Evolutionary conservation across 2,113 vertebrate genomes (phyloP).

Genomic region (Hemiscyllium ocellatum): DNA sequence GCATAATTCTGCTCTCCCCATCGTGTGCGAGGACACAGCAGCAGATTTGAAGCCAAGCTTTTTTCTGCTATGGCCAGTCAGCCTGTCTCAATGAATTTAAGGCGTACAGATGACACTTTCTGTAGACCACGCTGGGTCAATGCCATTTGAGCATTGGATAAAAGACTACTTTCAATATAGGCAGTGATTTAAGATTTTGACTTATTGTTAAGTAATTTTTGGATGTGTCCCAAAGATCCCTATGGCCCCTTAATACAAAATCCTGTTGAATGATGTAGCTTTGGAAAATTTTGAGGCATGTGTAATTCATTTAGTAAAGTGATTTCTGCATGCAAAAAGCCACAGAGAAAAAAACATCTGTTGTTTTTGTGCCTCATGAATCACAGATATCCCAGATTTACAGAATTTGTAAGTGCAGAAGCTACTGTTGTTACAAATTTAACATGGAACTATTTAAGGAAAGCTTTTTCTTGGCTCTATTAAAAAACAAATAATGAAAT

Average conservation of each 20-base stretch:
- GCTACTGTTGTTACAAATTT: neutral
- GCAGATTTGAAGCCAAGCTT: neutral
- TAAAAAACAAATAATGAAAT: neutral
- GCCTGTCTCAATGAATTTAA: constrained; percentile 21
- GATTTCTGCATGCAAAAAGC: constrained; percentile 8
- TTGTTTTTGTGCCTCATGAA: neutral
- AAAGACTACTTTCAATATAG: constrained; percentile 8
- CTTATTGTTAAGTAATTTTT: constrained; percentile 14
- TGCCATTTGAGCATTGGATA: constrained; percentile 2
- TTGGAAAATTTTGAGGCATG: constrained; percentile 20
- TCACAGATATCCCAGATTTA: neutral
- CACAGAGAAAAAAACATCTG: neutral
- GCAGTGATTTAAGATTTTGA: constrained; percentile 12
- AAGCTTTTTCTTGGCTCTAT: neutral
- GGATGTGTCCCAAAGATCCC: constrained; percentile 5
- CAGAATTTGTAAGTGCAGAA: neutral
- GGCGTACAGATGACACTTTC: neutral
- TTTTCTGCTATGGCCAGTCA: neutral
- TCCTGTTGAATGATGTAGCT: constrained; percentile 19
- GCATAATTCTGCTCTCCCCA: neutral
- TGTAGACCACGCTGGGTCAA: neutral
- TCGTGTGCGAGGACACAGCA: neutral
- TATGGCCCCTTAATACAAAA: constrained; percentile 24
- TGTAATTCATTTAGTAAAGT: neutral
- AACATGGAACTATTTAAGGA: neutral